Base-by-base conservation (phyloP, 2,888 invertebrate genomes). In the Tachina lurida region DNA sequence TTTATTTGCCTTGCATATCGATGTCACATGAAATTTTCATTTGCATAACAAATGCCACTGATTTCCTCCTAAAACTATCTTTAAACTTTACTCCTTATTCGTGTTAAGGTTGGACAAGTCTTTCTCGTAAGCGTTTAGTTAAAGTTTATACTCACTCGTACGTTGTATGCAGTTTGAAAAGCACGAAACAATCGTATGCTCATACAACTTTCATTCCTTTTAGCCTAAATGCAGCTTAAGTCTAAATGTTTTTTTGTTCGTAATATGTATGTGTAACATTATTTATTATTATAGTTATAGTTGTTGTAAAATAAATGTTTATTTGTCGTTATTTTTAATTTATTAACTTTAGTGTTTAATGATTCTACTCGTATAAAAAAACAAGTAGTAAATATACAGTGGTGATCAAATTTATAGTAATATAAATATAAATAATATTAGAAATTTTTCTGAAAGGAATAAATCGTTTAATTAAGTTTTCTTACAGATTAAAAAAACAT, bases 231-330 rank as follows among this genome's bases (percentile, higher is more conserved):
- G 63, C 80, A 76, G 47, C 62, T 68, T 74, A 39, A 78, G 63
- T 67, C 71, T 60, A 43, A 75, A 75, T 45, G 19, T 70, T 54
- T 75, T 31, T 65, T 17, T 65, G 31, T 82, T 47, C 45, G 70
- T 63, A 67, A 54, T 49, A 56, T 75, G 45, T 52, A n/a, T 76
- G 45, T 52, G 19, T 76, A 63, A 71, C 17, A 70, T 85, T 58
- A 85, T 85, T 85, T 85, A 85, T 85, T 85, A 56, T 73, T 60
- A 65, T 73, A 67, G 58, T 77, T 73, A 17, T 58, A 77, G 73
- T 78, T 84, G 56, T 79, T 79, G 56, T 84, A 78, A 78, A 78
- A 67, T 47, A 78, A 78, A 67, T 47, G 49, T 75, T 62, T 76
- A 62, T 73, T 52, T 68, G 52, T 78, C 63, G 63, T 81, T 85